A percentile compares a stretch with the other conserved stretches of the same genome.
These are phyloP conservation scores for Phalacrocorax carbo DNA, from an alignment of 2,113 vertebrate species.

Conservation along the genomic window DNA sequence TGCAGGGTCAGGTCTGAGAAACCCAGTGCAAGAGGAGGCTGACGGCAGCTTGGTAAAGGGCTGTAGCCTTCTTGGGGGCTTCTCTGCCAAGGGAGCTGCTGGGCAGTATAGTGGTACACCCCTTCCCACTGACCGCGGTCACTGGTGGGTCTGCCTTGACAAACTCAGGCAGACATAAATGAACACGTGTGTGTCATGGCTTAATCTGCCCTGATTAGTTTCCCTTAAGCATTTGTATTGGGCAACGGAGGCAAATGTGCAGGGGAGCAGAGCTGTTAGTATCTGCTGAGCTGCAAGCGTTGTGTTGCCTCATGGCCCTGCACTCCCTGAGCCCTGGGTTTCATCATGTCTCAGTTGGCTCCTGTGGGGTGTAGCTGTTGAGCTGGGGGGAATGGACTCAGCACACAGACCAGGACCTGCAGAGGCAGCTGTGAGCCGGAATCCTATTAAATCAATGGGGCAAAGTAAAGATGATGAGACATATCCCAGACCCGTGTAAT, in stretches of 20 bases:
- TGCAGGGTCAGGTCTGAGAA: background rate
- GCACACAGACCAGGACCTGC: background rate
- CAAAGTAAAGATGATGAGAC: background rate
- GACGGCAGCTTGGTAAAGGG: background rate
- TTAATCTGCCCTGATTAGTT: background rate
- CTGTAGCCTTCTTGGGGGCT: background rate
- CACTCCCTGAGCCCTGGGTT: fast-evolving
- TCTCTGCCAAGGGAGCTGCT: background rate
- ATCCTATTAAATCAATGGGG: background rate
- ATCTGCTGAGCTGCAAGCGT: background rate
- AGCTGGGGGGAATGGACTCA: background rate
- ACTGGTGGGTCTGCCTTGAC: background rate
- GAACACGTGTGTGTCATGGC: background rate
- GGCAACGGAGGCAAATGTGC: background rate
- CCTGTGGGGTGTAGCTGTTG: background rate
- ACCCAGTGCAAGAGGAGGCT: background rate
- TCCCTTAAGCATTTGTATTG: background rate
- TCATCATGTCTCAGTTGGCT: fast-evolving
- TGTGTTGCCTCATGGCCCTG: background rate
- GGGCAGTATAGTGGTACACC: background rate
- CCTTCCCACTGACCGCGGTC: background rate
- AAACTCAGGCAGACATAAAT: fast-evolving
- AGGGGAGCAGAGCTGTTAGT: background rate
- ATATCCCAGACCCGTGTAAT: background rate
- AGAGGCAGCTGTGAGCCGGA: background rate